Evolutionary conservation across 2,888 invertebrate species (phyloP), one percentile per base, ranked within the genome.

Genomic region (Cremastinae sp.): DNA sequence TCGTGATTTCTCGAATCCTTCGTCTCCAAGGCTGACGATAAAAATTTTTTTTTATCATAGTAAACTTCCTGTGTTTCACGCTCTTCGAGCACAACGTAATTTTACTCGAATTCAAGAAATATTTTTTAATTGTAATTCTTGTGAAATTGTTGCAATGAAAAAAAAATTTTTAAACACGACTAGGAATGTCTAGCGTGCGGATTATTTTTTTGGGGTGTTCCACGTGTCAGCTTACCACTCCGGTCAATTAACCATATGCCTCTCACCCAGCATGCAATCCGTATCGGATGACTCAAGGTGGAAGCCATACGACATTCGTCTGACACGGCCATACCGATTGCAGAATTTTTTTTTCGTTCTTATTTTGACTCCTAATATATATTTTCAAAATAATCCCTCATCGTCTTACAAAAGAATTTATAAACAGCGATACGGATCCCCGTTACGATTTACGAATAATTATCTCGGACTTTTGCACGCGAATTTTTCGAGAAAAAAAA

Each of bases 221-320:
- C 62, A 58, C 76, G 76, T 73, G 73, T 76, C 73, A 49, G 76
- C 51, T 76, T 73, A 76, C 76, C 45, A 73, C 72, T 66, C 76
- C 74, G 74, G 74, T 62, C 76, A 75, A 75, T 75, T 75, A 79
- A 76, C 82, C 81, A 81, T 81, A 80, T 82, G 82, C 62, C 69
- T 78, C 70, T 78, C 74, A 62, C n/a, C 37, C 39, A 58, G 69
- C 76, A 76, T 76, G 66, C 76, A 62, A 79, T 78, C 61, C 75
- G 56, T 80, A 80, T 79, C 79, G 73, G 65, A 79, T 79, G 79
- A 77, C 79, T 80, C 79, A 79, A 79, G 79, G 73, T 74, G 75
- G 59, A 81, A 80, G 73, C 79, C 79, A 55, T 72, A 78, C 70
- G 55, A 68, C 58, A 78, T 64, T 64, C 69, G 47, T 66, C 68